These are phyloP conservation scores for Piezodorus guildinii DNA, from an alignment of 1,140 invertebrate genomes.

Conservation along the genomic window DNA sequence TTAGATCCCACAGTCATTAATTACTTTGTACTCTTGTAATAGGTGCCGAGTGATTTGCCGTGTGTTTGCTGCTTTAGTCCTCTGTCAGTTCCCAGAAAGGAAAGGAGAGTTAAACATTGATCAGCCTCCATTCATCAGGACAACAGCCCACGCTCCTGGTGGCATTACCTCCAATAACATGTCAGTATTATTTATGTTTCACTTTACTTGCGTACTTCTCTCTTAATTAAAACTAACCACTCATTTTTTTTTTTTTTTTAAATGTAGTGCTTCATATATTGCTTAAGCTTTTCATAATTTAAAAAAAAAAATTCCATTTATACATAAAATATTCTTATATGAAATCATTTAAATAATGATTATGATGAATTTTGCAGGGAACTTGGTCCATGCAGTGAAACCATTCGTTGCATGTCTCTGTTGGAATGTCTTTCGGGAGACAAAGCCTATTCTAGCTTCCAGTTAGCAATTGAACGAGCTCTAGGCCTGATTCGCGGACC, in stretches of 20 bases:
- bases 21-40: not conserved
- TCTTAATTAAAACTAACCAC: no score
- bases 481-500: slow-evolving; percentile 38
- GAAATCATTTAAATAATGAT: no score
- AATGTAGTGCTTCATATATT: no score
- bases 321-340: no score
- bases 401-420: slow-evolving; percentile 36
- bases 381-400: slow-evolving; percentile 36
- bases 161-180: slow-evolving; percentile 30
- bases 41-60: slow-evolving; percentile 39
- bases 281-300: no score
- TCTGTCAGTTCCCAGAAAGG: slow-evolving; percentile 40
- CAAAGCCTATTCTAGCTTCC: slow-evolving; percentile 37
- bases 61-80: slow-evolving; percentile 35
- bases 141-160: slow-evolving; percentile 33
- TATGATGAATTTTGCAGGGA: slow-evolving; percentile 28
- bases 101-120: slow-evolving; percentile 31
- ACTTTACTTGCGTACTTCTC: no score
- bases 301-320: no score
- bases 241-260: no score
- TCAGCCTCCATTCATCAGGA: slow-evolving; percentile 29
- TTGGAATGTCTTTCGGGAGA: slow-evolving; percentile 36
- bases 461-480: slow-evolving; percentile 36
- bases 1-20: no score
- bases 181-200: slow-evolving; percentile 28